Evolutionary conservation across 2,888 invertebrate genomes (phyloP).

Genomic region (Smittia sp.): DNA sequence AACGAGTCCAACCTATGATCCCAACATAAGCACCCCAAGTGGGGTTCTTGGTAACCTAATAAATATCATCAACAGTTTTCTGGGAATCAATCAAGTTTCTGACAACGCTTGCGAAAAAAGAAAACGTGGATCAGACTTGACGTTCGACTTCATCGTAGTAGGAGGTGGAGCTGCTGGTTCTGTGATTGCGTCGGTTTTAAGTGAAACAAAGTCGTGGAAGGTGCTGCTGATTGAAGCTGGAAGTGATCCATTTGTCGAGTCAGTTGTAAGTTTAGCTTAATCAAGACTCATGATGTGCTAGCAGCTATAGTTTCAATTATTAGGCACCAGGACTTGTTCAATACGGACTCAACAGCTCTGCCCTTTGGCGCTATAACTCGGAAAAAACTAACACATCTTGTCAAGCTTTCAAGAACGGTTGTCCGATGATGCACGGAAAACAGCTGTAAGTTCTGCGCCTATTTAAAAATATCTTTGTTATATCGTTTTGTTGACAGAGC

Average conservation of each 20-base stretch:
- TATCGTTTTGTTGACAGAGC: not conserved
- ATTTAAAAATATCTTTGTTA: not conserved
- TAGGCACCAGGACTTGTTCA: too few species aligned
- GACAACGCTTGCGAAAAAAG: too few species aligned
- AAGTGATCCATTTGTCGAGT: not conserved
- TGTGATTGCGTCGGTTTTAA: not conserved
- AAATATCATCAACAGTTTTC: too few species aligned
- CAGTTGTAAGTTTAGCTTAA: not conserved
- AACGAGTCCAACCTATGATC: too few species aligned
- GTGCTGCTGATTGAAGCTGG: slow-evolving; percentile 12
- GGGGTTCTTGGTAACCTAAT: too few species aligned
- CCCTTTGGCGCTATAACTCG: not conserved
- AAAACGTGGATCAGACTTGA: not conserved
- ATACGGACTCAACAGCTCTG: not conserved
- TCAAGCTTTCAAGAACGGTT: not conserved
- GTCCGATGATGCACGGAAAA: not conserved
- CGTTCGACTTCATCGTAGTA: slow-evolving; percentile 16
- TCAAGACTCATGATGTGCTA: too few species aligned
- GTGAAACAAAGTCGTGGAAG: not conserved
- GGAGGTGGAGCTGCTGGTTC: slow-evolving; percentile 8
- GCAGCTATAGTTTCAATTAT: too few species aligned
- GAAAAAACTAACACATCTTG: not conserved
- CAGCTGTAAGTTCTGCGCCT: not conserved
- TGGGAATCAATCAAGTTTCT: too few species aligned
- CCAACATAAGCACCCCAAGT: too few species aligned